A percentile compares a stretch with the other conserved stretches of the same genome.
phyloP scores from a whole-genome alignment of 35 echinoderm and acorn worm species.

The Apostichopus parvimensis region DNA sequence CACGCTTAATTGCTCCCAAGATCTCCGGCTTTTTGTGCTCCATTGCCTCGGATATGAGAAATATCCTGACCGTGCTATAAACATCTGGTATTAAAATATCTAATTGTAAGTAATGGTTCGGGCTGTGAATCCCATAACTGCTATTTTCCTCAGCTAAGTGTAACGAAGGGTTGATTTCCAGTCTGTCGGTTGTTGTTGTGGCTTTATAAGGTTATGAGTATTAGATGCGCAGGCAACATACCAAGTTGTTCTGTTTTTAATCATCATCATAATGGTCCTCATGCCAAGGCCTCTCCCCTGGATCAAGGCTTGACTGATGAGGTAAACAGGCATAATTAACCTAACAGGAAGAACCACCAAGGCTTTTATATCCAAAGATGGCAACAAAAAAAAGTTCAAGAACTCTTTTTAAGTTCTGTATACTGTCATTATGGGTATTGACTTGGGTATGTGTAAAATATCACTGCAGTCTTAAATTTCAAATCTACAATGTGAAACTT shows the following conservation, averaged over 20 bases:
- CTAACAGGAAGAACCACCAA: not conserved
- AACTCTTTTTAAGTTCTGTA: not conserved
- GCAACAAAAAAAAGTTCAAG: not conserved
- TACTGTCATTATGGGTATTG: no score
- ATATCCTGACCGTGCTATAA: not conserved
- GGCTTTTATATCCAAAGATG: not conserved
- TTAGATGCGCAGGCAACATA: not conserved
- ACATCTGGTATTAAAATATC: slow-evolving; percentile 36
- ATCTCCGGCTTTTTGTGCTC: slow-evolving; percentile 3
- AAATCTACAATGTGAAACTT: no score
- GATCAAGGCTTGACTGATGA: not conserved
- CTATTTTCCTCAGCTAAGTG: slow-evolving; percentile 39
- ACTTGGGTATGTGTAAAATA: no score
- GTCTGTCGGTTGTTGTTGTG: not conserved
- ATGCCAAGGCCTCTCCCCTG: not conserved
- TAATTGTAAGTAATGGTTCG: not conserved
- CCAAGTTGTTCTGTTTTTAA: not conserved
- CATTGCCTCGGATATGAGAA: slow-evolving; percentile 25
- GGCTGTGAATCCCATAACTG: slow-evolving; percentile 11
- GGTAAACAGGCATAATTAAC: not conserved
- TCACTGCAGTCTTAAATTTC: no score
- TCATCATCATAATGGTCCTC: not conserved
- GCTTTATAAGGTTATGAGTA: not conserved
- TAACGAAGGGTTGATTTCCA: not conserved
- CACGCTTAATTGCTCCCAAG: slow-evolving; percentile 21